Conservation (phyloP, 1,140 invertebrate species). For the Scaptodrosophila lebanonensis region DNA sequence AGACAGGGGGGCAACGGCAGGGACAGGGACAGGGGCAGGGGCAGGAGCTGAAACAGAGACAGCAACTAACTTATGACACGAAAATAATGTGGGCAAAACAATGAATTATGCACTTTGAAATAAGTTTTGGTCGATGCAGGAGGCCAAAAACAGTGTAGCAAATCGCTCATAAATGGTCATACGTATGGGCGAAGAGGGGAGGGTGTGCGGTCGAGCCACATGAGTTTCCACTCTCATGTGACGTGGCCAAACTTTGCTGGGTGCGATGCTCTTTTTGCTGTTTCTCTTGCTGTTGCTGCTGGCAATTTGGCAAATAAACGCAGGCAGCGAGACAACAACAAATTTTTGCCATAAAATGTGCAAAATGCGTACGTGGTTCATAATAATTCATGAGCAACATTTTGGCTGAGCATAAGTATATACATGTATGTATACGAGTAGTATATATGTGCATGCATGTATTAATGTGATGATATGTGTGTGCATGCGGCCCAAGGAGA, state of each 20-base stretch:
- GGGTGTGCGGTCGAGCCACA: slow-evolving; percentile 1
- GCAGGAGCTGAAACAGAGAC: slow-evolving; percentile 13
- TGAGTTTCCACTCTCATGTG: neutral
- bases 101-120: slow-evolving; percentile 73
- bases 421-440: too few species aligned
- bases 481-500: slow-evolving; percentile 13
- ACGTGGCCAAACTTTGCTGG: slow-evolving; percentile 43
- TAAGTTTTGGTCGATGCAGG: slow-evolving; percentile 52
- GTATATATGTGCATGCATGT: neutral
- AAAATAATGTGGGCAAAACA: slow-evolving; percentile 73
- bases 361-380: slow-evolving; percentile 68
- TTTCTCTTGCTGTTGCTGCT: slow-evolving; percentile 14
- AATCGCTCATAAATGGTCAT: slow-evolving; percentile 71
- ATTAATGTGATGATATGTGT: slow-evolving; percentile 3
- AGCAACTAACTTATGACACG: slow-evolving; percentile 59
- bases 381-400: slow-evolving; percentile 75
- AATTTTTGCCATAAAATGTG: slow-evolving; percentile 70
- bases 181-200: slow-evolving; percentile 1
- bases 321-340: slow-evolving; percentile 53
- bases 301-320: slow-evolving; percentile 64
- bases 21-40: too few species aligned
- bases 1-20: too few species aligned
- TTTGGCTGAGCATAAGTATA: slow-evolving; percentile 49
- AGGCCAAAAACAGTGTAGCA: slow-evolving; percentile 55
- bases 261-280: too few species aligned